phyloP scores from a whole-genome alignment of 2,797 vertebrate genomes.

The Jordanella pulchra region DNA sequence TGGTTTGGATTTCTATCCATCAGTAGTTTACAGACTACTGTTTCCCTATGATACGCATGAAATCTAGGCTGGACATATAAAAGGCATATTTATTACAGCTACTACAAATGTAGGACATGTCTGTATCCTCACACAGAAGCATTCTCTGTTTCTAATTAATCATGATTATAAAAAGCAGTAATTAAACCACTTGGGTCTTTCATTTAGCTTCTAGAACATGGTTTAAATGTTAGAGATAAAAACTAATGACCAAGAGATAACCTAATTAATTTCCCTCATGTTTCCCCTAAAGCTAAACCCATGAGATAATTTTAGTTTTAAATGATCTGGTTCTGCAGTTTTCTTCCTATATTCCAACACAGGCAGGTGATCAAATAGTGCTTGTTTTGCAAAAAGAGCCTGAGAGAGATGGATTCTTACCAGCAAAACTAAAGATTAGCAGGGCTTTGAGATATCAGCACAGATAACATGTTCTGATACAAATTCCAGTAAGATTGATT shows the following conservation, averaged over 20 bases:
- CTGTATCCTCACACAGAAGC: constrained; percentile 15
- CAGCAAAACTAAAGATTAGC: constrained; percentile 4
- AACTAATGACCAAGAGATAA: constrained; percentile 7
- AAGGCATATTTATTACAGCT: constrained; percentile 9
- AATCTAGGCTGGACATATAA: background rate
- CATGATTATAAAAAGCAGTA: constrained; percentile 44
- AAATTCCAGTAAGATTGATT: background rate
- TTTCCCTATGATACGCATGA: constrained; percentile 10
- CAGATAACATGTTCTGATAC: constrained; percentile 1
- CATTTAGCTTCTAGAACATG: constrained; percentile 9
- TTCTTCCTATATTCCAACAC: background rate
- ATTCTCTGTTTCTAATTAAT: constrained; percentile 38
- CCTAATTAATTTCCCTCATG: constrained; percentile 11
- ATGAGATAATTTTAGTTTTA: background rate
- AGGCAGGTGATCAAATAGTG: constrained; percentile 14
- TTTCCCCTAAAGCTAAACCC: background rate
- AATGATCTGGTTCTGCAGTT: constrained; percentile 1
- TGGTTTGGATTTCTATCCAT: no score
- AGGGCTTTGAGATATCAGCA: constrained; percentile 4
- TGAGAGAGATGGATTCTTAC: constrained; percentile 3
- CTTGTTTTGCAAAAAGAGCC: constrained; percentile 12
- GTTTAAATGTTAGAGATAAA: constrained; percentile 24
- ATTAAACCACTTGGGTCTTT: constrained; percentile 31
- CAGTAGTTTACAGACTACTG: background rate
- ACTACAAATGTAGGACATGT: constrained; percentile 29